These are phyloP conservation scores for Collichthys lucidus DNA, from an alignment of 2,113 vertebrate genomes.

Conservation along the genomic window DNA sequence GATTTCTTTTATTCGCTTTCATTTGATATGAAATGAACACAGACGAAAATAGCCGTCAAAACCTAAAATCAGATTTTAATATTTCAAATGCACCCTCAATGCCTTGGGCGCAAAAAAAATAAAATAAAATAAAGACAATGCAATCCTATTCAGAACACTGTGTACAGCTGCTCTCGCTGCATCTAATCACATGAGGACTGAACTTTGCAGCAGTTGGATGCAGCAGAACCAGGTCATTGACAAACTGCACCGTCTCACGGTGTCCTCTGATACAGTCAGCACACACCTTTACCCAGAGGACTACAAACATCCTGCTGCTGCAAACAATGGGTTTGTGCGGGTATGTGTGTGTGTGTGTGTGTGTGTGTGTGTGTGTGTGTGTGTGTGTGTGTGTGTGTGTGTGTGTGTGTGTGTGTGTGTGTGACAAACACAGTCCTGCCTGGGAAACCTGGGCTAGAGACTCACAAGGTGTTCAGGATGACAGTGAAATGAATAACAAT, in stretches of 20 bases:
- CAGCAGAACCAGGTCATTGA: constrained; percentile 62
- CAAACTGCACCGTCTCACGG: constrained; percentile 61
- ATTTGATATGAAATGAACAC: constrained; percentile 8
- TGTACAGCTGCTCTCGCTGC: constrained; percentile 31
- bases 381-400: constrained; percentile 43
- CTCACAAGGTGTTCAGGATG: constrained; percentile 58
- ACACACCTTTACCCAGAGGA: constrained; percentile 69
- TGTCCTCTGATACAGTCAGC: constrained; percentile 69
- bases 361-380: constrained; percentile 44
- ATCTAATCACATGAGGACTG: constrained; percentile 46
- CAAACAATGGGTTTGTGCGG: constrained; percentile 66
- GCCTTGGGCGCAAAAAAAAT: neutral
- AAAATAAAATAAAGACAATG: constrained; percentile 3
- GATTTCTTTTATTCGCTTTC: neutral
- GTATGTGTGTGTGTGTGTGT: constrained; percentile 39
- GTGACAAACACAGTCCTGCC: constrained; percentile 56
- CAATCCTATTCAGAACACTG: neutral
- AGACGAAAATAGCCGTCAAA: constrained; percentile 5
- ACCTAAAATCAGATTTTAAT: constrained; percentile 15
- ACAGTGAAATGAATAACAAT: constrained; percentile 81
- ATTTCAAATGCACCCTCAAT: constrained; percentile 2
- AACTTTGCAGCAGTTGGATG: constrained; percentile 56
- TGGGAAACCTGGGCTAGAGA: constrained; percentile 47
- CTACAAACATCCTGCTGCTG: constrained; percentile 45
- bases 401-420: constrained; percentile 46